These are phyloP conservation scores for Drosophila kanekoi DNA, from an alignment of 2,888 invertebrate genomes.

Conservation along the genomic window DNA sequence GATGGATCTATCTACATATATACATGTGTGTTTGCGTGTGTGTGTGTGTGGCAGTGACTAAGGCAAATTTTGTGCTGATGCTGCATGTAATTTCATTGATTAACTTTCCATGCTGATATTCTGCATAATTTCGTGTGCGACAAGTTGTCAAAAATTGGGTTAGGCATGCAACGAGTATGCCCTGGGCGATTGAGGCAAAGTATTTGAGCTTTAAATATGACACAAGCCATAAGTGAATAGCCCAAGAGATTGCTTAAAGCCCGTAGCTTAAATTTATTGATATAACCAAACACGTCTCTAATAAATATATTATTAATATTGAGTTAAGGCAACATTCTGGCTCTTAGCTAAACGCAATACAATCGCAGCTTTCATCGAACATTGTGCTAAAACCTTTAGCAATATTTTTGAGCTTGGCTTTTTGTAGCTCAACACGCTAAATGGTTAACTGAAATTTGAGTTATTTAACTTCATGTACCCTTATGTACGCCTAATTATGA, in stretches of 20 bases:
- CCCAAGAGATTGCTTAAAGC: background rate
- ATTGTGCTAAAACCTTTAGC: too few relatives aligned
- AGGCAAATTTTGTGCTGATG: slow-evolving; percentile 63
- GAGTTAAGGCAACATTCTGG: too few relatives aligned
- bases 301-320: background rate
- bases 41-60: slow-evolving; percentile 37
- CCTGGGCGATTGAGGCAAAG: slow-evolving; percentile 16
- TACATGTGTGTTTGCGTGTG: too few relatives aligned
- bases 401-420: background rate
- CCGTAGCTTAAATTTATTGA: background rate
- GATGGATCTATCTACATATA: slow-evolving; percentile 1
- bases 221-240: background rate
- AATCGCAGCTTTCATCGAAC: too few relatives aligned
- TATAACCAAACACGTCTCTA: background rate
- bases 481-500: slow-evolving; percentile 49
- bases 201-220: slow-evolving; percentile 1
- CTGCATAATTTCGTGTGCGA: slow-evolving; percentile 73
- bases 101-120: slow-evolving; percentile 75
- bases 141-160: slow-evolving; percentile 77
- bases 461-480: slow-evolving; percentile 30
- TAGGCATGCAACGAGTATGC: slow-evolving; percentile 52
- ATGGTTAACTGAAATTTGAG: slow-evolving; percentile 10
- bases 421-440: slow-evolving; percentile 5
- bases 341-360: too few relatives aligned
- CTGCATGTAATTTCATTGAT: slow-evolving; percentile 77